A percentile compares a stretch with the other conserved stretches of the same genome.
Evolutionary conservation across 2,797 vertebrate genomes (phyloP).

Genomic region (Mus spretus): DNA sequence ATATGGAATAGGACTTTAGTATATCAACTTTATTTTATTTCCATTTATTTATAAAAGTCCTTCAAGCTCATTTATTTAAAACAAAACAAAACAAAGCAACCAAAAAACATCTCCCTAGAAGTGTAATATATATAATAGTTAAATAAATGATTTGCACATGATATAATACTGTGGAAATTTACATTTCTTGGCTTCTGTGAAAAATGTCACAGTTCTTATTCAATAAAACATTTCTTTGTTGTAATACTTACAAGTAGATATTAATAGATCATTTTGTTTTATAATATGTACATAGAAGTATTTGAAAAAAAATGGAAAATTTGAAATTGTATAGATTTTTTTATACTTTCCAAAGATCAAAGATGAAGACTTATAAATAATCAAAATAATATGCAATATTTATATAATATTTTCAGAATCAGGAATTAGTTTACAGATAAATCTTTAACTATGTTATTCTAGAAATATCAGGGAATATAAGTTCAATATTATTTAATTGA

Average conservation of each 20-base stretch:
- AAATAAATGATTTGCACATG: background rate
- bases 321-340: background rate
- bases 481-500: background rate
- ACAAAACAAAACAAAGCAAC: background rate
- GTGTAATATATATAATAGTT: too few relatives aligned
- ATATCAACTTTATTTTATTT: background rate
- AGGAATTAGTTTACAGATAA: background rate
- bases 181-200: background rate
- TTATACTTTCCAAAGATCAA: background rate
- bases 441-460: background rate
- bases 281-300: background rate
- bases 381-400: background rate
- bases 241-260: background rate
- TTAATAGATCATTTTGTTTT: background rate
- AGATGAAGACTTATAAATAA: background rate
- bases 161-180: background rate
- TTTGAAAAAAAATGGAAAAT: background rate
- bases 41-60: background rate
- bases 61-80: background rate
- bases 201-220: background rate
- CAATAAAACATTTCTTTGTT: background rate
- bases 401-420: constrained; percentile 22
- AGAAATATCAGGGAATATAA: background rate
- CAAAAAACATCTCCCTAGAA: background rate
- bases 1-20: background rate